These are phyloP conservation scores for Ammodytes dubius DNA, from an alignment of 2,113 vertebrate genomes.

Conservation along the genomic window DNA sequence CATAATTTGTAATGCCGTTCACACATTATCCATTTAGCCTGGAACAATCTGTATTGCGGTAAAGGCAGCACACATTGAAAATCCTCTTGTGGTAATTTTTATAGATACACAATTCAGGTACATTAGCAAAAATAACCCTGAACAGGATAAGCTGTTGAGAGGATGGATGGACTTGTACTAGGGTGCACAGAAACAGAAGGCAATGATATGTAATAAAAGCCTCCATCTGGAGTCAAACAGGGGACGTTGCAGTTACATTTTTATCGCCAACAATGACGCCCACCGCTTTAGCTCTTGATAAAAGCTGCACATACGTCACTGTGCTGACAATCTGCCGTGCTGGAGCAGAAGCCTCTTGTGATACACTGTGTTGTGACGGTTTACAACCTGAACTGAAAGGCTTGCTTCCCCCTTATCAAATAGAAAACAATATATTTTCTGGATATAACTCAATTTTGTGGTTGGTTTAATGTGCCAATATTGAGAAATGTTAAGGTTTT, in stretches of 20 bases:
- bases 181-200: slow-evolving; percentile 46
- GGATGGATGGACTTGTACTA: slow-evolving; percentile 39
- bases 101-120: slow-evolving; percentile 52
- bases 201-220: slow-evolving; percentile 33
- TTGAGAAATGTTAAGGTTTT: slow-evolving; percentile 7
- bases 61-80: slow-evolving; percentile 48
- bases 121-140: slow-evolving; percentile 59
- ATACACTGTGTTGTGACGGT: slow-evolving; percentile 11
- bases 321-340: slow-evolving; percentile 4
- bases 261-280: slow-evolving; percentile 27
- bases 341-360: not conserved
- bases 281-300: slow-evolving; percentile 17
- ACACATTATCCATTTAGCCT: slow-evolving; percentile 64
- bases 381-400: slow-evolving; percentile 25
- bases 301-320: not conserved
- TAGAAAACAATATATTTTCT: not conserved
- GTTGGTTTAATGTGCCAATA: not conserved
- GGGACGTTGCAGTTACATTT: slow-evolving; percentile 23
- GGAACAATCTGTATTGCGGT: slow-evolving; percentile 37
- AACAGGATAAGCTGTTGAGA: slow-evolving; percentile 36
- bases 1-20: slow-evolving; percentile 62
- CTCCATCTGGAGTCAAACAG: slow-evolving; percentile 36
- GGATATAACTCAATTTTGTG: not conserved
- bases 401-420: not conserved
- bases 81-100: slow-evolving; percentile 58